Percentiles rank a stretch among this genome's conserved stretches.
Conservation (phyloP, 1,140 invertebrate species). For the Daktulosphaira vitifoliae region DNA sequence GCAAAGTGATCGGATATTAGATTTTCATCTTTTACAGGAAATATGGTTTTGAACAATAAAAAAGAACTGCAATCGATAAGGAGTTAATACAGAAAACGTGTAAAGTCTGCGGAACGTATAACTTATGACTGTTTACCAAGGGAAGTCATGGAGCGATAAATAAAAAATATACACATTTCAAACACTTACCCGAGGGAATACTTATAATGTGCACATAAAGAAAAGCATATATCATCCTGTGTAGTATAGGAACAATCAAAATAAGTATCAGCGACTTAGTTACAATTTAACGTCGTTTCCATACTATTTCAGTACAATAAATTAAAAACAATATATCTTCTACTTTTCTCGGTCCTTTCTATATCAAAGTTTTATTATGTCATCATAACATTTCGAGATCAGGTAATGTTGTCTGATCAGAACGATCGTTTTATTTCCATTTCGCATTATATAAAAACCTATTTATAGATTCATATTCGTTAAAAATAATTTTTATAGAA, state of each 20-base stretch:
- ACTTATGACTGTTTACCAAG: constrained; percentile 30
- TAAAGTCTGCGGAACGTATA: constrained; percentile 22
- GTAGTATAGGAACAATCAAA: constrained; percentile 10
- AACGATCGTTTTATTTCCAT: not conserved
- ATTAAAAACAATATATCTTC: constrained; percentile 27
- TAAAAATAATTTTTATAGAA: too few species aligned
- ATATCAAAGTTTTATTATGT: constrained; percentile 19
- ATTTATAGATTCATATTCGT: too few species aligned
- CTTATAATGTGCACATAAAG: too few species aligned
- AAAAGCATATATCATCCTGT: not conserved
- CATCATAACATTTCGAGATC: not conserved
- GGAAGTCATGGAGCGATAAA: constrained; percentile 33
- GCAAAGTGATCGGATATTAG: too few species aligned
- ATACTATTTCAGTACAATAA: constrained; percentile 25
- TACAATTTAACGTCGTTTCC: constrained; percentile 11
- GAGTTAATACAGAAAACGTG: constrained; percentile 31
- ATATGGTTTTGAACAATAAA: too few species aligned
- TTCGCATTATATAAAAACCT: too few species aligned
- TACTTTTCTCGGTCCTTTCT: not conserved
- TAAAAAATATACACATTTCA: constrained; percentile 6
- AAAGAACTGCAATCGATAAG: constrained; percentile 6
- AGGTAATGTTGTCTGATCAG: constrained; percentile 25
- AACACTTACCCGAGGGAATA: too few species aligned
- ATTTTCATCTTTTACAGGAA: too few species aligned
- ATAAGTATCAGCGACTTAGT: constrained; percentile 30